Base-by-base conservation (phyloP, 2,888 invertebrate species). In the Caenorhabditis afra region DNA sequence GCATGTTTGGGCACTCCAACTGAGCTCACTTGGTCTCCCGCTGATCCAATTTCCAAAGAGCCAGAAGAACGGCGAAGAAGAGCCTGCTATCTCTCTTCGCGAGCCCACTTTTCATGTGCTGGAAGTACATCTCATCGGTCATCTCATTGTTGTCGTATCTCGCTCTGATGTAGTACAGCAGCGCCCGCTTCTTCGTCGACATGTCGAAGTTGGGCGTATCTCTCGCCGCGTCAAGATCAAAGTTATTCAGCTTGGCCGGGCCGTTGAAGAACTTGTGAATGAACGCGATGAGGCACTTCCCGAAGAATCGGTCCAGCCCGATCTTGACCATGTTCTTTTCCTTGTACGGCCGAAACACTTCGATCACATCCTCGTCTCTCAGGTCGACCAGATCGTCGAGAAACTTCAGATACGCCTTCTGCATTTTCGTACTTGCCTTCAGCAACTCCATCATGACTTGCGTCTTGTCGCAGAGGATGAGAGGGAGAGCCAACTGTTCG, bases 221-320 rank as follows among this genome's bases (percentile, higher is more conserved):
- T 39, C 52, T 35, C 2, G 37, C 16, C 22, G 47, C 50, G 1
- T 68, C 53, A 41, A 77, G 14, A 47, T 70, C 65, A 29, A 65
- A 66, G 1, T 59, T 22, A 11, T 18, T 53, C 37, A 52, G 49
- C 49, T 59, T 65, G 5, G 29, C 62, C 18, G 22, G 16, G 50
- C 52, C 64, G 23, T 59, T 66, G 45, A 61, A 71, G 11, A 78
- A 66, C 10, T 58, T 55, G 5, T 55, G 44, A 2, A 78, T 71
- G 45, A 58, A 59, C 3, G 39, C 44, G 11, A 37, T 45, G 20
- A 61, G 10, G 11, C 37, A 37, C 10, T 70, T 52, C 16, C 53
- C 53, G 12, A 39, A 3, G 39, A 50, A 65, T 41, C 68, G 47
- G 10, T 22, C 22, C 29, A 44, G 11, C 12, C 20, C 41, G n/a